Evolutionary conservation across 2,888 invertebrate species (phyloP).

Genomic region (Escarpia spicata): DNA sequence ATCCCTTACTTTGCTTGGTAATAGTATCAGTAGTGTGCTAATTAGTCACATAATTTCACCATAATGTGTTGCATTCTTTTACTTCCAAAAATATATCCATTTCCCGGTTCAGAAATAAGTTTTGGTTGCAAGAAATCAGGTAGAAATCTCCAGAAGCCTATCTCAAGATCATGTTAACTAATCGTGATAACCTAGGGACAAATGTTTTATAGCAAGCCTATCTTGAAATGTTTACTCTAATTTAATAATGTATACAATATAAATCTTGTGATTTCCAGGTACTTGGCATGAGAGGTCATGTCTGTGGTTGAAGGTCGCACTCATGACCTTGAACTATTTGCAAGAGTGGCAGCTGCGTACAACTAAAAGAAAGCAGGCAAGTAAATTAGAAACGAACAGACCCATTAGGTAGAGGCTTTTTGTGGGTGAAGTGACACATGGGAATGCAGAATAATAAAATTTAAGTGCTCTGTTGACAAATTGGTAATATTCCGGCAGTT

Average conservation of each 20-base stretch:
- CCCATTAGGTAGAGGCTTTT: neutral
- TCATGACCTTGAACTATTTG: neutral
- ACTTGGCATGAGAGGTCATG: neutral
- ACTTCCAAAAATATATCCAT: too few species aligned
- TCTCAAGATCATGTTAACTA: neutral
- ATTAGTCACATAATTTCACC: too few species aligned
- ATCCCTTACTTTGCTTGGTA: too few species aligned
- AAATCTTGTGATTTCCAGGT: neutral
- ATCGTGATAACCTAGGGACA: neutral
- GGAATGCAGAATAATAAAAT: slow-evolving; percentile 16
- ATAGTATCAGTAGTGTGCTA: too few species aligned
- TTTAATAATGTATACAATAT: neutral
- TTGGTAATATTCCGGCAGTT: neutral
- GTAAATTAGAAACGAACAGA: neutral
- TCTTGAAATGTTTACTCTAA: neutral
- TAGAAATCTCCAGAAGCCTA: neutral
- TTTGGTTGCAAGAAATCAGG: too few species aligned
- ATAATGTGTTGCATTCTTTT: too few species aligned
- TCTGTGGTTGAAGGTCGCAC: neutral
- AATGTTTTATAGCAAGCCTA: neutral
- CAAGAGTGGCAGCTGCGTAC: neutral
- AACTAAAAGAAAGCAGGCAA: neutral
- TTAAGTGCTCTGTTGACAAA: slow-evolving; percentile 13
- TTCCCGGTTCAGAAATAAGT: too few species aligned
- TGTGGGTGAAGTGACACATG: neutral